These are phyloP conservation scores for Python bivittatus DNA, from an alignment of 2,113 vertebrate genomes.

Conservation along the genomic window DNA sequence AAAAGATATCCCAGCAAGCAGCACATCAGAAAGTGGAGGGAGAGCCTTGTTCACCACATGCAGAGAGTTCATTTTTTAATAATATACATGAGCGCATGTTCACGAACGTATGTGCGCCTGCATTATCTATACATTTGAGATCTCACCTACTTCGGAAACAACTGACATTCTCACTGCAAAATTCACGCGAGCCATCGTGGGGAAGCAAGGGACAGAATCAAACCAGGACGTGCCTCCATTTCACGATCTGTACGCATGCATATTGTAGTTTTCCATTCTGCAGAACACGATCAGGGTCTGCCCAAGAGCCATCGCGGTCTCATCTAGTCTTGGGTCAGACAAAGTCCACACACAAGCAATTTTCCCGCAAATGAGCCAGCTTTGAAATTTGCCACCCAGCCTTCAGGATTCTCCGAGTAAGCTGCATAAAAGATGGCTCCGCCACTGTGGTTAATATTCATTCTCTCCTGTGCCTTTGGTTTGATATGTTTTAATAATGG, in stretches of 20 bases:
- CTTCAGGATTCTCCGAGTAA: neutral
- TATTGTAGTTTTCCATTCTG: neutral
- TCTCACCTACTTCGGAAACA: too few relatives aligned
- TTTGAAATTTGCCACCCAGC: neutral
- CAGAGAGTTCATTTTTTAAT: neutral
- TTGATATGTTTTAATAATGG: too few relatives aligned
- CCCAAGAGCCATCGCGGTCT: too few relatives aligned
- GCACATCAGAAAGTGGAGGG: neutral
- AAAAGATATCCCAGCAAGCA: neutral
- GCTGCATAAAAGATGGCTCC: too few relatives aligned
- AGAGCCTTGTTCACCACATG: neutral
- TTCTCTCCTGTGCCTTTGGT: too few relatives aligned
- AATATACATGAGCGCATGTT: neutral
- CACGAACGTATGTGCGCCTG: neutral
- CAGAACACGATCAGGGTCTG: neutral
- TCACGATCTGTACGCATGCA: neutral
- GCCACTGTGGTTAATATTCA: too few relatives aligned
- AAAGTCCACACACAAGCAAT: neutral
- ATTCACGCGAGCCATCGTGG: neutral
- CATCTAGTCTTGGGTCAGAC: neutral
- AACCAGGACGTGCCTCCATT: neutral
- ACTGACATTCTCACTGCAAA: neutral
- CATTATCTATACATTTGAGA: neutral
- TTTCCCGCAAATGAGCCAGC: neutral
- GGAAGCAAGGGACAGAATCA: neutral